Evolutionary conservation across 2,888 invertebrate genomes (phyloP).

Genomic region (Nezara viridula): DNA sequence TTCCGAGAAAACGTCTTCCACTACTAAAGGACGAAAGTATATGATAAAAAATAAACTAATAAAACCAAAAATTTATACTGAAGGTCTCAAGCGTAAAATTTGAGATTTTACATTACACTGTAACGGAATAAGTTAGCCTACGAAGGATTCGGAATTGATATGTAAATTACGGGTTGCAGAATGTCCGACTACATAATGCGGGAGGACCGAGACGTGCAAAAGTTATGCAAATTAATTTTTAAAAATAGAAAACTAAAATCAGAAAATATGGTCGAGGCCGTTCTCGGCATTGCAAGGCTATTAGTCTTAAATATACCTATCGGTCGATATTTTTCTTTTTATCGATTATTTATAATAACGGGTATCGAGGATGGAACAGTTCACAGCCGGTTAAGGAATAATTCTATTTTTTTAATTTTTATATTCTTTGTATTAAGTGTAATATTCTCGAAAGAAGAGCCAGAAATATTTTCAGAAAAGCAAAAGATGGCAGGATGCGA

Average conservation of each 20-base stretch:
- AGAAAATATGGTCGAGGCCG: background rate
- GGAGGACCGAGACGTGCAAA: background rate
- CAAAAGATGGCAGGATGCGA: background rate
- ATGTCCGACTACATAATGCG: background rate
- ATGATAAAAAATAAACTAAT: too few relatives aligned
- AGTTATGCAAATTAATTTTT: constrained; percentile 11
- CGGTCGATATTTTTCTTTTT: background rate
- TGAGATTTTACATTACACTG: background rate
- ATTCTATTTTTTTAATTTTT: background rate
- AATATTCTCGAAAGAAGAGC: too few relatives aligned
- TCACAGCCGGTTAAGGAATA: background rate
- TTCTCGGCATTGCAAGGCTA: background rate
- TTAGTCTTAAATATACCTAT: background rate
- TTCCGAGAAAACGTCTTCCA: too few relatives aligned
- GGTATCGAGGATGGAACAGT: background rate
- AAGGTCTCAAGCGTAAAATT: background rate
- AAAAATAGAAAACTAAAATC: background rate
- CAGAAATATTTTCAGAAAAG: background rate
- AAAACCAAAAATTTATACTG: too few relatives aligned
- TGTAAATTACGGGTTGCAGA: background rate
- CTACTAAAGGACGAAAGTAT: too few relatives aligned
- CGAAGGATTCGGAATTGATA: background rate
- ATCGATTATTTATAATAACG: background rate
- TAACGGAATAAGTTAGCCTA: background rate
- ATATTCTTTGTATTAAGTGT: too few relatives aligned